Evolutionary conservation across 2,113 vertebrate species (phyloP).

Genomic region (Charadrius vociferus): DNA sequence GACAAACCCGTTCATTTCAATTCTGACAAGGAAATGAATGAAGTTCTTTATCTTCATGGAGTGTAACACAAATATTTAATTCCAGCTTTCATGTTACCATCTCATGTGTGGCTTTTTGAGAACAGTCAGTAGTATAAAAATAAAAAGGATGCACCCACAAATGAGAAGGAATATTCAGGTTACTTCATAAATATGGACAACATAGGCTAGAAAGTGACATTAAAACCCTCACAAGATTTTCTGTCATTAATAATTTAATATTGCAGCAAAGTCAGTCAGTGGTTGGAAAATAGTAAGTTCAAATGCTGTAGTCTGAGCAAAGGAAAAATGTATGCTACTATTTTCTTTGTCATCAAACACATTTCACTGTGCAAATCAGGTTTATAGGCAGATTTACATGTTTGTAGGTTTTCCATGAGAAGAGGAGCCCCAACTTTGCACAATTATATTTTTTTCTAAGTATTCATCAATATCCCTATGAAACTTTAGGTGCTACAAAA

Average conservation of each 20-base stretch:
- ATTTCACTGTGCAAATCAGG: neutral
- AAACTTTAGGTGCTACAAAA: neutral
- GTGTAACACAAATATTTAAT: conserved; percentile 35
- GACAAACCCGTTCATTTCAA: conserved; percentile 31
- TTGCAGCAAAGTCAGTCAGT: neutral
- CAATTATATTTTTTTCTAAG: neutral
- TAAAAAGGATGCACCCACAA: neutral
- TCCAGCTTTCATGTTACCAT: neutral
- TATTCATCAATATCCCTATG: neutral
- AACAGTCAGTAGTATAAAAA: neutral
- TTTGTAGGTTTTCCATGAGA: neutral
- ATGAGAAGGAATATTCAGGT: neutral
- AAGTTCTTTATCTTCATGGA: conserved; percentile 12
- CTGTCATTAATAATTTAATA: conserved; percentile 7
- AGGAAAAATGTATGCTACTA: neutral
- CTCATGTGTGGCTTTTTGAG: neutral
- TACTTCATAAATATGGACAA: conserved; percentile 16
- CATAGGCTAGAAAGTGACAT: neutral
- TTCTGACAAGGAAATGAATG: neutral
- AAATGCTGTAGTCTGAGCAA: neutral
- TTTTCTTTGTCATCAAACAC: neutral
- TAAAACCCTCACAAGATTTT: neutral
- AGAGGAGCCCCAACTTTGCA: neutral
- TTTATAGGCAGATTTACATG: neutral
- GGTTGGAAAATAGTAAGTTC: neutral